phyloP scores from a whole-genome alignment of 2,888 invertebrate genomes.

The Hyposoter didymator region DNA sequence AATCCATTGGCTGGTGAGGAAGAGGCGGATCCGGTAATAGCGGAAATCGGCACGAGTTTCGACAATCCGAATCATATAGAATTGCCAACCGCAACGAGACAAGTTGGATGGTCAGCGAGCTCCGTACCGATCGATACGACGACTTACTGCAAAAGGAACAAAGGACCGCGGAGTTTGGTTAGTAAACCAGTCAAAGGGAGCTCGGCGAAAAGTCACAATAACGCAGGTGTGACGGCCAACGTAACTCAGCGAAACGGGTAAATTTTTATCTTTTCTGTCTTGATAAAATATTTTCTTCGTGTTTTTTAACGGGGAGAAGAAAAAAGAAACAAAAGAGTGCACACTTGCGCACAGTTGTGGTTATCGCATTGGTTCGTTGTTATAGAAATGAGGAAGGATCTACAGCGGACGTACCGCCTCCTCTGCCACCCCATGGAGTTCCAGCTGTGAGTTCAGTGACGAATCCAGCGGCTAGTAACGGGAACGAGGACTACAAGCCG shows the following conservation, averaged over 20 bases:
- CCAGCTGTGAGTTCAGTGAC: conserved; percentile 74
- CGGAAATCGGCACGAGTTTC: conserved; percentile 88
- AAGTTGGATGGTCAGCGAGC: conserved; percentile 75
- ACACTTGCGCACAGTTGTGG: neutral
- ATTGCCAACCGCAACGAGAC: conserved; percentile 85
- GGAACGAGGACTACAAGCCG: conserved; percentile 88
- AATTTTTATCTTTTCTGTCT: conserved; percentile 69
- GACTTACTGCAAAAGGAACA: conserved; percentile 89
- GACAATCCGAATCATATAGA: conserved; percentile 91
- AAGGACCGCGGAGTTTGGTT: conserved; percentile 78
- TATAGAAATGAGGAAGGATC: conserved; percentile 80
- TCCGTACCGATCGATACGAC: conserved; percentile 87
- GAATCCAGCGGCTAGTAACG: conserved; percentile 73
- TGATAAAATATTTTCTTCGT: neutral
- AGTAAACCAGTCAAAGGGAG: conserved; percentile 65
- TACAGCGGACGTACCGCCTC: conserved; percentile 82
- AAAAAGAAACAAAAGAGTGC: neutral
- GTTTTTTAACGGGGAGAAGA: neutral
- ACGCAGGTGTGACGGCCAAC: conserved; percentile 48
- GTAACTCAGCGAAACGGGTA: conserved; percentile 79
- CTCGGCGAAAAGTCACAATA: conserved; percentile 64
- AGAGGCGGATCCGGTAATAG: conserved; percentile 77
- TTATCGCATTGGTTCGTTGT: conserved; percentile 42
- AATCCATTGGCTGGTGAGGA: conserved; percentile 88
- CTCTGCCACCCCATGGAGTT: conserved; percentile 85